Evolutionary conservation across 2,888 invertebrate species (phyloP).

Genomic region (Sipha maydis): DNA sequence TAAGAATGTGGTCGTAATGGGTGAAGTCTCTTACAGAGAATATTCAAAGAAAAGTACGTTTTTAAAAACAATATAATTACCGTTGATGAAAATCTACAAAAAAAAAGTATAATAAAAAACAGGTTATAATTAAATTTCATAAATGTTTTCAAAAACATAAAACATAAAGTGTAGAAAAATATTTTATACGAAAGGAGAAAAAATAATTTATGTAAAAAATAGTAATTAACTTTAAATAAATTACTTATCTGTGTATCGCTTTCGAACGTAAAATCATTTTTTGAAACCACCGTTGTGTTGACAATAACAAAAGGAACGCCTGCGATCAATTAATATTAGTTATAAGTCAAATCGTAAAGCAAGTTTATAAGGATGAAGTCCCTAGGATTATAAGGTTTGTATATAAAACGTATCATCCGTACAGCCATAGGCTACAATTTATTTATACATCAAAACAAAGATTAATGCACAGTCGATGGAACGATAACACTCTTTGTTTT

Average conservation of each 20-base stretch:
- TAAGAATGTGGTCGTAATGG: too few species aligned
- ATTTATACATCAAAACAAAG: conserved; percentile 31
- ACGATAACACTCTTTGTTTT: conserved; percentile 23
- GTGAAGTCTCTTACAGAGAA: too few species aligned
- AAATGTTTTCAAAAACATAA: too few species aligned
- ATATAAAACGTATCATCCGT: conserved; percentile 8
- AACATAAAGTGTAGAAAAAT: too few species aligned
- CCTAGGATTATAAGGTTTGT: not conserved
- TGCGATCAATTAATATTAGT: conserved; percentile 28
- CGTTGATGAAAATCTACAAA: too few species aligned
- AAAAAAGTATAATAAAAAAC: too few species aligned
- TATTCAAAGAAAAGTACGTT: too few species aligned
- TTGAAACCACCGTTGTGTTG: not conserved
- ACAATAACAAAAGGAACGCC: conserved; percentile 20
- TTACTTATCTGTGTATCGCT: not conserved
- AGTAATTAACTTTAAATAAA: conserved; percentile 22
- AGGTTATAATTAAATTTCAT: too few species aligned
- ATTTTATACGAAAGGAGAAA: not conserved
- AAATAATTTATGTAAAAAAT: not conserved
- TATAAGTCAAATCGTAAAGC: conserved; percentile 26
- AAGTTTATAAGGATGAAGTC: conserved; percentile 22
- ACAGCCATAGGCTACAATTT: conserved; percentile 13
- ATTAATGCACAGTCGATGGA: not conserved
- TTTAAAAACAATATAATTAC: too few species aligned
- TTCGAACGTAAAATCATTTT: conserved; percentile 4